These are phyloP conservation scores for Temnothorax ravouxi DNA, from an alignment of 2,888 invertebrate genomes.

Conservation along the genomic window DNA sequence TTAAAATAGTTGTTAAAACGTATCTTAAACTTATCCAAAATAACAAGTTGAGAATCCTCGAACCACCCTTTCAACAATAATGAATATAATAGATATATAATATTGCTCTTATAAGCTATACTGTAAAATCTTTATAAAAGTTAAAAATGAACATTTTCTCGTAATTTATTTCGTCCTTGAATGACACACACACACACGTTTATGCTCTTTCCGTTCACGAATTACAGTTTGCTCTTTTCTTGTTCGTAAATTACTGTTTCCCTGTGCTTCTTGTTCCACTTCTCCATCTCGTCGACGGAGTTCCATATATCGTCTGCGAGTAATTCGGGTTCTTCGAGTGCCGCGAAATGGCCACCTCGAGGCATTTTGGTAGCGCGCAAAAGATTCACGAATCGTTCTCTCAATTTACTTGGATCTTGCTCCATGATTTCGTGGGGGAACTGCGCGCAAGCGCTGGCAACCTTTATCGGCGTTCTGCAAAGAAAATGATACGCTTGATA, in stretches of 20 bases:
- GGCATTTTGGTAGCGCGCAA: conserved; percentile 76
- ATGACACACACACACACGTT: neutral
- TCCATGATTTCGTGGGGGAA: conserved; percentile 1
- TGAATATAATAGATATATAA: neutral
- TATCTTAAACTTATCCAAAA: neutral
- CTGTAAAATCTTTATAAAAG: conserved; percentile 3
- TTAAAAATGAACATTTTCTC: neutral
- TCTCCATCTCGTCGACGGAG: conserved; percentile 70
- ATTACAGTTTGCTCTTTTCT: neutral
- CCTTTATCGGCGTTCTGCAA: neutral
- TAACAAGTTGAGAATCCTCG: neutral
- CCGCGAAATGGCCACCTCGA: conserved; percentile 85
- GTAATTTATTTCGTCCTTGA: neutral
- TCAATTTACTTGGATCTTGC: conserved; percentile 80
- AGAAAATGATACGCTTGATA: neutral
- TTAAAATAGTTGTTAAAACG: neutral
- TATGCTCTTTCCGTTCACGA: neutral
- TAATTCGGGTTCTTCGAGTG: conserved; percentile 82
- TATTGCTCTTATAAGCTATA: neutral
- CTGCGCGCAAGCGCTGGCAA: conserved; percentile 1
- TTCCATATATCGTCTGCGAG: conserved; percentile 82
- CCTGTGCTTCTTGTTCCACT: conserved; percentile 10
- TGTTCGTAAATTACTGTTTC: neutral
- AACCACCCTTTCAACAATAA: neutral
- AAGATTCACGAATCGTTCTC: conserved; percentile 80